Evolutionary conservation across 2,888 invertebrate genomes (phyloP).

Genomic region (Ischnura elegans): DNA sequence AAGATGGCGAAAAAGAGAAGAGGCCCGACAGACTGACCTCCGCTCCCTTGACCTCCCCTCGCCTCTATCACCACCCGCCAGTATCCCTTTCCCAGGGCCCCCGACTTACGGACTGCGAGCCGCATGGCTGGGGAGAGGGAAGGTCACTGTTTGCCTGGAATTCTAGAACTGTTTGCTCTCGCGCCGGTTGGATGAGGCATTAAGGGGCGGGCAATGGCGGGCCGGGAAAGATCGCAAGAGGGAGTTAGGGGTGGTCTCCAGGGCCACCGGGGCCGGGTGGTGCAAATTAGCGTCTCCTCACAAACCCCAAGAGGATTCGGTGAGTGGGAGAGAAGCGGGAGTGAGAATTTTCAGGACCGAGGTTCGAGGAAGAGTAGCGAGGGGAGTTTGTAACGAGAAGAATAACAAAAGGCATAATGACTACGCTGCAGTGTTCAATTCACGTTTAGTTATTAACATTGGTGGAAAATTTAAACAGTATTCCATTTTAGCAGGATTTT

Average conservation of each 20-base stretch:
- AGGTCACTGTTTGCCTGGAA: conserved; percentile 23
- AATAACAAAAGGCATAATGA: background rate
- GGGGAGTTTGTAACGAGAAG: background rate
- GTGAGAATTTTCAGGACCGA: background rate
- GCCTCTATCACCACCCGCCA: background rate
- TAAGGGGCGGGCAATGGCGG: background rate
- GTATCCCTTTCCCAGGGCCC: background rate
- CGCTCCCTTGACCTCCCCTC: background rate
- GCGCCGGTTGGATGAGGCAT: conserved; percentile 6
- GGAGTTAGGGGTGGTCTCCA: conserved; percentile 1
- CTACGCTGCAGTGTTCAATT: too few relatives aligned
- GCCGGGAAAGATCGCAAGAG: background rate
- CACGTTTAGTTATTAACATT: too few relatives aligned
- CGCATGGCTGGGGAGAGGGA: too few relatives aligned
- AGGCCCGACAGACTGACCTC: conserved; percentile 30
- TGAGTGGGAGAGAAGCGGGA: background rate
- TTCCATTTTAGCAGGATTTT: too few relatives aligned
- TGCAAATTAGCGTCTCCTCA: background rate
- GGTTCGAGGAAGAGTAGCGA: background rate
- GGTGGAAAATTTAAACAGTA: too few relatives aligned
- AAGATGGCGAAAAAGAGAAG: conserved; percentile 5
- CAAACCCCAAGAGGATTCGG: background rate
- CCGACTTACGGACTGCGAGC: background rate
- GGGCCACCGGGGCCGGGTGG: background rate
- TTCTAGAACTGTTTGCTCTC: conserved; percentile 40